A percentile compares a stretch with the other conserved stretches of the same genome.
These are phyloP conservation scores for Bradypodion ventrale DNA, from an alignment of 2,797 vertebrate species.

Conservation along the genomic window DNA sequence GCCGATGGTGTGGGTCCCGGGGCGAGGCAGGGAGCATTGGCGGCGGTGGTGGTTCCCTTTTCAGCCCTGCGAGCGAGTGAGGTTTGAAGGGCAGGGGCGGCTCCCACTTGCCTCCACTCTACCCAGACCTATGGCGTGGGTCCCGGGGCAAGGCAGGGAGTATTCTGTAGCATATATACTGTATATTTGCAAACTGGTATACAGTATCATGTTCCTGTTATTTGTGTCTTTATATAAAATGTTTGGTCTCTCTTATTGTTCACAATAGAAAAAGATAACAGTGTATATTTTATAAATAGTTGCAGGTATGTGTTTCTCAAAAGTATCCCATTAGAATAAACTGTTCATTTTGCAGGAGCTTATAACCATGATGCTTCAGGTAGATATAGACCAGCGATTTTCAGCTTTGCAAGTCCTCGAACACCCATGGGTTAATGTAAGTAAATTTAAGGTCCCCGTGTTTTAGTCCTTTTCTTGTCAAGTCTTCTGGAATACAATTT, in stretches of 20 bases:
- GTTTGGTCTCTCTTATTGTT: conserved; percentile 42
- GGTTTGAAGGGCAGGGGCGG: too few species aligned
- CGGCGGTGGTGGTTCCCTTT: too few species aligned
- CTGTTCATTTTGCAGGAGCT: conserved; percentile 82
- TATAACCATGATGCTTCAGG: conserved; percentile 92
- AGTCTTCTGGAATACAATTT: conserved; percentile 31
- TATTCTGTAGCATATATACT: too few species aligned
- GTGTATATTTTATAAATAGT: conserved; percentile 5
- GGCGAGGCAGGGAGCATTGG: too few species aligned
- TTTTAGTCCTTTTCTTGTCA: conserved; percentile 33
- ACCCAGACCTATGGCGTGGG: too few species aligned
- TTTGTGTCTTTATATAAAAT: conserved; percentile 35
- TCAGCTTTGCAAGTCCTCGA: conserved; percentile 92
- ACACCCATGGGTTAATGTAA: conserved; percentile 97
- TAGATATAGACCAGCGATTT: conserved; percentile 88
- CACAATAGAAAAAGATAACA: not conserved
- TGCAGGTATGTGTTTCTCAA: conserved; percentile 13
- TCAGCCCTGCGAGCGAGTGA: too few species aligned
- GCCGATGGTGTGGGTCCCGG: too few species aligned
- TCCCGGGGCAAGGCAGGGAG: too few species aligned
- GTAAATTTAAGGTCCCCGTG: conserved; percentile 62
- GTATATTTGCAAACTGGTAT: too few species aligned
- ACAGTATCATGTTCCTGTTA: conserved; percentile 37
- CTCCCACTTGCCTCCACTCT: too few species aligned
- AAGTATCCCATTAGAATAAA: conserved; percentile 24